A percentile compares a stretch with the other conserved stretches of the same genome.
Conservation (phyloP, 2,113 vertebrate species). For the Coryphaenoides rupestris region DNA sequence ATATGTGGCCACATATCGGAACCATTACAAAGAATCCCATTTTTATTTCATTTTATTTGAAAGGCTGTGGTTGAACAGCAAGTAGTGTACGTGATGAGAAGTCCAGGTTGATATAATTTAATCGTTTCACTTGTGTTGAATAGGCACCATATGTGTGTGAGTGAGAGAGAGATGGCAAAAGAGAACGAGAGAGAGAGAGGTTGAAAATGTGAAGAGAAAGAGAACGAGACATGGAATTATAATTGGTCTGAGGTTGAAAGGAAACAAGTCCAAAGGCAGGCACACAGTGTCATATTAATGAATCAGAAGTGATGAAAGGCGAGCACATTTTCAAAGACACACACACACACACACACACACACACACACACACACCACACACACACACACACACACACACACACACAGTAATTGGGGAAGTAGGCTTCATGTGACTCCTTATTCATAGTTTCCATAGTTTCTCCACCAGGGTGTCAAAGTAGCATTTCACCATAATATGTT, state of each 20-base stretch:
- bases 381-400: neutral
- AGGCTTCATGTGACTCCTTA: slow-evolving; percentile 40
- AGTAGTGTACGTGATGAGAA: neutral
- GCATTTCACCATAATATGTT: slow-evolving; percentile 29
- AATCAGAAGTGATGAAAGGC: slow-evolving; percentile 61
- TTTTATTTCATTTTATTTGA: neutral
- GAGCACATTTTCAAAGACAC: slow-evolving; percentile 54
- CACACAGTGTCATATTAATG: slow-evolving; percentile 51
- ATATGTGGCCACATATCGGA: slow-evolving; percentile 1
- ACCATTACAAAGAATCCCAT: neutral
- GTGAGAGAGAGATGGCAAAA: slow-evolving; percentile 21
- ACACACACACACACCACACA: slow-evolving; percentile 23
- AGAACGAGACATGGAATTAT: slow-evolving; percentile 20
- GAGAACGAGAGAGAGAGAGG: slow-evolving; percentile 4
- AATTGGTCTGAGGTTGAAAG: slow-evolving; percentile 62
- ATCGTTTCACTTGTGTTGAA: neutral
- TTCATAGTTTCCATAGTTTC: slow-evolving; percentile 33
- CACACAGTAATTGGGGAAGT: slow-evolving; percentile 55
- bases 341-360: slow-evolving; percentile 34
- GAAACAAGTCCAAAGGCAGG: slow-evolving; percentile 43
- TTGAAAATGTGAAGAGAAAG: too few relatives aligned
- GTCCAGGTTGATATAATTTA: neutral
- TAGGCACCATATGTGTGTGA: neutral
- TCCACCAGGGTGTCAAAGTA: slow-evolving; percentile 19
- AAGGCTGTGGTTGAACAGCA: neutral